Percentiles rank a stretch among this genome's conserved stretches.
phyloP scores from a whole-genome alignment of 2,888 invertebrate species.

The Teinopalpus imperialis region DNA sequence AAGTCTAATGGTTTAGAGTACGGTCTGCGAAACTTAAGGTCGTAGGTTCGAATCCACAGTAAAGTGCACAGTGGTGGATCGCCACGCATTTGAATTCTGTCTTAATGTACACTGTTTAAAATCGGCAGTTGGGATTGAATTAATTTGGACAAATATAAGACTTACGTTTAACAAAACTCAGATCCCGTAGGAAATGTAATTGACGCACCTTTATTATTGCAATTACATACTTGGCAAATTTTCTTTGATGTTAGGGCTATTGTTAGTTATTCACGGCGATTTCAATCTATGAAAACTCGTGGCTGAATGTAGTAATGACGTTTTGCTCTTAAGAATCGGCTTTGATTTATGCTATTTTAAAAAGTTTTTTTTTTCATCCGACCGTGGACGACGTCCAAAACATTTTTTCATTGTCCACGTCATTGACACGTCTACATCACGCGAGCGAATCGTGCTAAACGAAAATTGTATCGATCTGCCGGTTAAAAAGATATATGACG shows the following conservation, averaged over 20 bases:
- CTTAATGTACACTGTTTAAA: too few species aligned
- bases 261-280: neutral
- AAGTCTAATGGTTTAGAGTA: too few species aligned
- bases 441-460: conserved; percentile 30
- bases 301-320: conserved; percentile 45
- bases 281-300: conserved; percentile 1
- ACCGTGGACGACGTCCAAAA: conserved; percentile 47
- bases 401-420: conserved; percentile 33
- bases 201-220: too few species aligned
- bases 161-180: too few species aligned
- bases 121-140: too few species aligned
- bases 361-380: conserved; percentile 34
- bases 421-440: conserved; percentile 38
- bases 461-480: conserved; percentile 12
- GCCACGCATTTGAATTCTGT: too few species aligned
- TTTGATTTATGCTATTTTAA: conserved; percentile 45
- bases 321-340: conserved; percentile 32
- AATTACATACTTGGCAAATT: too few species aligned
- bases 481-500: conserved; percentile 8
- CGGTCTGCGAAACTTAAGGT: too few species aligned
- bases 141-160: too few species aligned
- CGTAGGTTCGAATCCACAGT: too few species aligned
- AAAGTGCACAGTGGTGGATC: too few species aligned
- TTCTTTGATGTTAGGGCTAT: neutral
- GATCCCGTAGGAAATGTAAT: too few species aligned